phyloP scores from a whole-genome alignment of 2,797 vertebrate genomes.

The Psittacula echo region DNA sequence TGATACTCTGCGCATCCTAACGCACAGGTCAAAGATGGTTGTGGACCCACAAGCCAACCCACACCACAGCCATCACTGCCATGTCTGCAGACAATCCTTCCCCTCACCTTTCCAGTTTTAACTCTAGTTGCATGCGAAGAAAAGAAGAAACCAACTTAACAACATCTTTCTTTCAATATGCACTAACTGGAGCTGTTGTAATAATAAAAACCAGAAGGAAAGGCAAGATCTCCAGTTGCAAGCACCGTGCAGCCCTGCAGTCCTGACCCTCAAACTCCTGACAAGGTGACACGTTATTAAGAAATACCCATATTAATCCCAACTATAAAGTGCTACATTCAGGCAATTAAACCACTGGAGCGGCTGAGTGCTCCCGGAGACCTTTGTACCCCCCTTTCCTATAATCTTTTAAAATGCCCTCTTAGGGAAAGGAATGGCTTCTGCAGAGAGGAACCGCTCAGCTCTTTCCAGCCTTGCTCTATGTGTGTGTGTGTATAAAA shows the following conservation, averaged over 20 bases:
- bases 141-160: background rate
- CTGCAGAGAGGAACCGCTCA: constrained; percentile 18
- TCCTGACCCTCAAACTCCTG: constrained; percentile 1
- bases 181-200: background rate
- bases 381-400: background rate
- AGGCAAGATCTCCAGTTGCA: background rate
- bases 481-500: background rate
- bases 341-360: constrained; percentile 29
- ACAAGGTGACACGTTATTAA: constrained; percentile 35
- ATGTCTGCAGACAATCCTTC: background rate
- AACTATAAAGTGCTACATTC: background rate
- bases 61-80: background rate
- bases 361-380: background rate
- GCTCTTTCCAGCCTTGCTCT: background rate
- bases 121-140: background rate
- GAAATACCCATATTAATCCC: constrained; percentile 32
- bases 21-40: background rate
- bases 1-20: background rate
- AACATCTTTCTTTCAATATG: background rate
- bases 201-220: constrained; percentile 4
- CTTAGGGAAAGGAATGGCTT: constrained; percentile 34
- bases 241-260: background rate
- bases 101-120: background rate
- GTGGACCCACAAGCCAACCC: fast-evolving
- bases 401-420: background rate